These are phyloP conservation scores for Aporophyla lueneburgensis DNA, from an alignment of 2,888 invertebrate genomes.

Conservation along the genomic window DNA sequence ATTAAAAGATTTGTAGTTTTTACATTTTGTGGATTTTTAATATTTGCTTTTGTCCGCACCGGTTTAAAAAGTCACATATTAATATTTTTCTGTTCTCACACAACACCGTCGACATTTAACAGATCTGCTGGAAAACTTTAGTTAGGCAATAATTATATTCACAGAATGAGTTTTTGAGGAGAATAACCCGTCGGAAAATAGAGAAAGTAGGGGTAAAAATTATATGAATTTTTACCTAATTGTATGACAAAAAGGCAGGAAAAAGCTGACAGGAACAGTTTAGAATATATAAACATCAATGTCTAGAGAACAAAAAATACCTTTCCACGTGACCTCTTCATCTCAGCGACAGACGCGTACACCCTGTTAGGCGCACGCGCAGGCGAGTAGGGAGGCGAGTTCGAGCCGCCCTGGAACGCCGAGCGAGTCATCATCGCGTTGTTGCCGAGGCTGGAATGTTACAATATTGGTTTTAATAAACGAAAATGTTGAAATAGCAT, in stretches of 20 bases:
- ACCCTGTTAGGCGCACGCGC: conserved; percentile 92
- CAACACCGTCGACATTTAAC: too few relatives aligned
- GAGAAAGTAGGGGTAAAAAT: too few relatives aligned
- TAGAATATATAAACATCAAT: too few relatives aligned
- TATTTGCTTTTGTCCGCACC: too few relatives aligned
- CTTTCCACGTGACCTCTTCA: conserved; percentile 96
- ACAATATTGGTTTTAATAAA: neutral
- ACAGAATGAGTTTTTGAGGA: neutral
- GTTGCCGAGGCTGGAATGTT: conserved; percentile 81
- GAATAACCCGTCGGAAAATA: neutral
- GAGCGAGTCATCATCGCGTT: conserved; percentile 94
- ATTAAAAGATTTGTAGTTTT: too few relatives aligned
- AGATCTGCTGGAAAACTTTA: neutral
- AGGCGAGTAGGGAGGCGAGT: conserved; percentile 93
- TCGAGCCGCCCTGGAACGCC: conserved; percentile 92
- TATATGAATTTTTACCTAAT: too few relatives aligned
- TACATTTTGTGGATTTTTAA: too few relatives aligned
- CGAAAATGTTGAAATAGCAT: neutral
- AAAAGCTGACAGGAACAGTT: too few relatives aligned
- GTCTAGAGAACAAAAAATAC: too few relatives aligned
- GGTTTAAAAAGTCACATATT: too few relatives aligned
- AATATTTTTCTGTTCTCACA: too few relatives aligned
- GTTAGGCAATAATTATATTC: neutral
- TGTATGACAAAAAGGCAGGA: neutral
- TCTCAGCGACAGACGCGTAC: conserved; percentile 98